Evolutionary conservation across 2,113 vertebrate species (phyloP).

Genomic region (Dipodomys merriami): DNA sequence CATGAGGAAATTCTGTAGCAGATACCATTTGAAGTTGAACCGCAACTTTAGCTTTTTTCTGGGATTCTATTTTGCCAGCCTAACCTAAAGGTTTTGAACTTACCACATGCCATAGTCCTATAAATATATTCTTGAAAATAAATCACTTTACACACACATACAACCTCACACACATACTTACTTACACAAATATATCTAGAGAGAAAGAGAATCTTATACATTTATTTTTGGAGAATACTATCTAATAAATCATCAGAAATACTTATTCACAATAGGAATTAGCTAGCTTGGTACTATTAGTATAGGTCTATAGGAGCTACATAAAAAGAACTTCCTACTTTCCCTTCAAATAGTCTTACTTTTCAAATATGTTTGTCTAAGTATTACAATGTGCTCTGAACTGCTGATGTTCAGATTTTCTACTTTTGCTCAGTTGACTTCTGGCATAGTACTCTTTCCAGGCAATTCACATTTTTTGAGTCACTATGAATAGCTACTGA

Average conservation of each 20-base stretch:
- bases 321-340: neutral
- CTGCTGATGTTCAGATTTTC: neutral
- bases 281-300: constrained; percentile 7
- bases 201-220: too few species aligned
- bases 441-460: neutral
- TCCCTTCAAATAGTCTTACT: neutral
- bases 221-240: neutral
- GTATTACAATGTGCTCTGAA: neutral
- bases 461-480: neutral
- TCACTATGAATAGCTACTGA: neutral
- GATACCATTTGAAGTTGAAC: neutral
- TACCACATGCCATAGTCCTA: neutral
- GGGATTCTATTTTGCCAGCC: neutral
- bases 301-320: neutral
- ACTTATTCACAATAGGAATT: neutral
- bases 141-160: neutral
- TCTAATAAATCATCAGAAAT: constrained; percentile 36
- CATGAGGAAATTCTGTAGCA: neutral
- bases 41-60: neutral
- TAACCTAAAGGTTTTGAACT: neutral
- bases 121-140: neutral
- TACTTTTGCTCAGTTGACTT: constrained; percentile 27
- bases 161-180: neutral
- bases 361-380: neutral
- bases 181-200: too few species aligned